These are phyloP conservation scores for Pemphigus obesinymphae DNA, from an alignment of 1,140 invertebrate species.

Conservation along the genomic window DNA sequence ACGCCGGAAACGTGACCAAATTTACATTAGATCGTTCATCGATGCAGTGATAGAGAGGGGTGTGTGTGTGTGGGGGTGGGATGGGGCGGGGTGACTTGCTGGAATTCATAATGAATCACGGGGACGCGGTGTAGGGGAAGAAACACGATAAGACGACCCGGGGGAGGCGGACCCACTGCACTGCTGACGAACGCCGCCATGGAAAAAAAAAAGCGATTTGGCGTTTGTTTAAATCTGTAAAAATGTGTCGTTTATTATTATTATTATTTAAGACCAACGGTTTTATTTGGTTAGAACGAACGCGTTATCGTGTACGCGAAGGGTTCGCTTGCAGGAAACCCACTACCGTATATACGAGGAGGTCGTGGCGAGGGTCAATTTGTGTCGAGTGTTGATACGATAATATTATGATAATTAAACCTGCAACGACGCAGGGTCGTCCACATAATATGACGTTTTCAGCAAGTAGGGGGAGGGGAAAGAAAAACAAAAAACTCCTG, in stretches of 20 bases:
- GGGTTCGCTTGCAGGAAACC: neutral
- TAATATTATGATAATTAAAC: constrained; percentile 15
- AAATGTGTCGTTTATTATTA: neutral
- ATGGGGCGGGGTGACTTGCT: neutral
- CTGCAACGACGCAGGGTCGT: too few species aligned
- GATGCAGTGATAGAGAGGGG: neutral
- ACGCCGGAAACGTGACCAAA: neutral
- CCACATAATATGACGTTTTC: too few species aligned
- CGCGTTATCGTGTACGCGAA: neutral
- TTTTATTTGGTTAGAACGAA: too few species aligned
- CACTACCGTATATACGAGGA: neutral
- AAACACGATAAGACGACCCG: neutral
- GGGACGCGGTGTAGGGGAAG: neutral
- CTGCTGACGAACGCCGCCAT: neutral
- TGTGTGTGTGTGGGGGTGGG: neutral
- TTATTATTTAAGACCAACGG: too few species aligned
- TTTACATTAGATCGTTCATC: neutral
- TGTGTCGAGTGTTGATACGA: neutral
- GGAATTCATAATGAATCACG: constrained; percentile 13
- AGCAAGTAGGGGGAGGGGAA: too few species aligned
- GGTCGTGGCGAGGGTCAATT: too few species aligned
- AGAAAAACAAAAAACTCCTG: too few species aligned
- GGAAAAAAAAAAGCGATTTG: neutral
- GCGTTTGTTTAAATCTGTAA: neutral
- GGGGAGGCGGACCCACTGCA: too few species aligned